Conservation (phyloP, 2,888 invertebrate species). For the Eulithis testata region DNA sequence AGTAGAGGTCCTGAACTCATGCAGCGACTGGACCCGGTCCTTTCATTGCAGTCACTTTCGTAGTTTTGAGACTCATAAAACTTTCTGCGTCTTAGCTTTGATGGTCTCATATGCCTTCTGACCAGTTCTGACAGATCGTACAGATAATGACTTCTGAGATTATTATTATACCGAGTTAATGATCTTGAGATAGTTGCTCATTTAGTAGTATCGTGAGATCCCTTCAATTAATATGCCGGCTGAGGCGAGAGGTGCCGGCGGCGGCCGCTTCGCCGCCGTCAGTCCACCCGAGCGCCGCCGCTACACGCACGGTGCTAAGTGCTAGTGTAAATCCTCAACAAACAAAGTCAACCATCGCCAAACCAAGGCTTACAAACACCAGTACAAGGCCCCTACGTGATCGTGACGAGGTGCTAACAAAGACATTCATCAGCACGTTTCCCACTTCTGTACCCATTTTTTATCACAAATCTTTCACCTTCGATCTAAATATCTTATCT, state of each 20-base stretch:
- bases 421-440: slow-evolving; percentile 70
- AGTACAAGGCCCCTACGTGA: slow-evolving; percentile 74
- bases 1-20: too few species aligned
- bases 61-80: too few species aligned
- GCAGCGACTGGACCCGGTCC: too few species aligned
- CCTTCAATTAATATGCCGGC: slow-evolving; percentile 68
- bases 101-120: background rate
- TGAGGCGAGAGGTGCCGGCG: slow-evolving; percentile 35
- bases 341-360: slow-evolving; percentile 45
- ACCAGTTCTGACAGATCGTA: background rate
- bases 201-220: slow-evolving; percentile 46
- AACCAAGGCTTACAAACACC: slow-evolving; percentile 41
- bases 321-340: slow-evolving; percentile 62
- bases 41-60: too few species aligned
- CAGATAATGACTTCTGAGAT: background rate
- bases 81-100: too few species aligned
- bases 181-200: slow-evolving; percentile 53
- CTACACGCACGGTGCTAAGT: slow-evolving; percentile 49
- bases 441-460: slow-evolving; percentile 63
- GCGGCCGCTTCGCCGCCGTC: slow-evolving; percentile 45
- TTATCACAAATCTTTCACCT: slow-evolving; percentile 73
- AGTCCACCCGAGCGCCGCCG: slow-evolving; percentile 58
- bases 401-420: slow-evolving; percentile 68
- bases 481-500: slow-evolving; percentile 76
- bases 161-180: slow-evolving; percentile 51